These are phyloP conservation scores for Brachionus rubens DNA, from an alignment of 1,140 invertebrate genomes.

Conservation along the genomic window DNA sequence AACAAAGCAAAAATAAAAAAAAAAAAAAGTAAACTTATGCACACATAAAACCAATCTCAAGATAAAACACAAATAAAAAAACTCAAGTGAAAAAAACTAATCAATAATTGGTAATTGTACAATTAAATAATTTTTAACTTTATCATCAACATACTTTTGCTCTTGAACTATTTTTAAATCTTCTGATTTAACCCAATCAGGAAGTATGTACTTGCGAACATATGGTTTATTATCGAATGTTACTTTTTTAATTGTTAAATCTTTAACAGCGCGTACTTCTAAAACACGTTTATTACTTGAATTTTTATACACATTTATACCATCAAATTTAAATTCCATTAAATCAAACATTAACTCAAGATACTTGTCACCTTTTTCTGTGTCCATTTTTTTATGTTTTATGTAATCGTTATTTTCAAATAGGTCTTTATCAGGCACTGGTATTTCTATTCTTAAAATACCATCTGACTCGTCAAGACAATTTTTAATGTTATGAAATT, in stretches of 20 bases:
- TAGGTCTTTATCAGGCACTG: background rate
- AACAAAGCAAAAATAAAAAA: too few species aligned
- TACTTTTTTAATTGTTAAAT: background rate
- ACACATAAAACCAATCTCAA: background rate
- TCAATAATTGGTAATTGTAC: constrained; percentile 43
- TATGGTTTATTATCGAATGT: constrained; percentile 16
- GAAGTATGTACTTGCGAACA: constrained; percentile 27
- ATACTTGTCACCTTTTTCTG: constrained; percentile 1
- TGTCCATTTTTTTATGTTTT: background rate
- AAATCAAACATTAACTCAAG: constrained; percentile 43
- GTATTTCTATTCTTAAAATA: constrained; percentile 31
- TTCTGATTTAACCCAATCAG: constrained; percentile 32
- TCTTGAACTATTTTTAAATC: constrained; percentile 22
- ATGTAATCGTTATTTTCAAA: constrained; percentile 14
- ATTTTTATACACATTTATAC: constrained; percentile 34
- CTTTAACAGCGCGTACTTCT: background rate
- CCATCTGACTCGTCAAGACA: constrained; percentile 31
- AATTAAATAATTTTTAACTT: constrained; percentile 32
- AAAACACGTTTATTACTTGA: constrained; percentile 6
- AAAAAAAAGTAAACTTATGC: background rate
- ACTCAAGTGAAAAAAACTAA: background rate
- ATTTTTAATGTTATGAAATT: constrained; percentile 40
- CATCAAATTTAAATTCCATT: constrained; percentile 29
- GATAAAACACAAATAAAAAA: constrained; percentile 1
- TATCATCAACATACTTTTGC: constrained; percentile 13